Base-by-base conservation (phyloP, 2,888 invertebrate genomes). In the Archips crataeganus region DNA sequence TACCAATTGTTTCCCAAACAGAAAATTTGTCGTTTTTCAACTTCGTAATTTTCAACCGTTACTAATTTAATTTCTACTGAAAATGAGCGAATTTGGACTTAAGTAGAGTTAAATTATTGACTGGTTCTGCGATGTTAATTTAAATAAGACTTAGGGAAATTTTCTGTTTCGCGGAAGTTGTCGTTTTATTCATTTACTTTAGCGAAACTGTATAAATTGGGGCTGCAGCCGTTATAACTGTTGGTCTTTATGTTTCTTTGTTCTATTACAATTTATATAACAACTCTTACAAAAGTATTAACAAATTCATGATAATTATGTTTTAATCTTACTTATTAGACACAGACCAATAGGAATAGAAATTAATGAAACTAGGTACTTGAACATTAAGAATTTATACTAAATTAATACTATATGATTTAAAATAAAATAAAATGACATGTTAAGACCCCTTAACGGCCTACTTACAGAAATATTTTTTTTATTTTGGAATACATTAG, bases 41-140 rank as follows among this genome's bases (percentile, higher is more conserved):
- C 54, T 67, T 62, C 47, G 72, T 23, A 72, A 62, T 72, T 45
- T 67, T 67, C 54, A 54, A 15, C 23, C 13, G 34, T 45, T 39
- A 54, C 67, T 72, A 62, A 72, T 72, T 62, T 61, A 57, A 67
- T 72, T 67, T 66, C 23, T 59, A 13, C 13, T 45, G 59, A 65
- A 71, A 70, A 70, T 70, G 62, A 70, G 47, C 54, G 70, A 70
- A 61, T 61, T 69, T 10, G 51, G 51, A 69, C 69, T 69, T 36
- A 69, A 69, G 51, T 39, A 36, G 15, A 15, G 23, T 61, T 61
- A 36, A 64, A 57, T 64, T 64, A 64, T 70, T 64, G 64, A 70
- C 63, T 36, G 59, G 23, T 64, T 64, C 70, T 39, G 23, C 63
- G 64, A 70, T 59, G 45, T 70, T 64, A 70, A 70, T 64, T 61